These are phyloP conservation scores for Petrolisthes cinctipes DNA, from an alignment of 2,888 invertebrate species.

Conservation along the genomic window DNA sequence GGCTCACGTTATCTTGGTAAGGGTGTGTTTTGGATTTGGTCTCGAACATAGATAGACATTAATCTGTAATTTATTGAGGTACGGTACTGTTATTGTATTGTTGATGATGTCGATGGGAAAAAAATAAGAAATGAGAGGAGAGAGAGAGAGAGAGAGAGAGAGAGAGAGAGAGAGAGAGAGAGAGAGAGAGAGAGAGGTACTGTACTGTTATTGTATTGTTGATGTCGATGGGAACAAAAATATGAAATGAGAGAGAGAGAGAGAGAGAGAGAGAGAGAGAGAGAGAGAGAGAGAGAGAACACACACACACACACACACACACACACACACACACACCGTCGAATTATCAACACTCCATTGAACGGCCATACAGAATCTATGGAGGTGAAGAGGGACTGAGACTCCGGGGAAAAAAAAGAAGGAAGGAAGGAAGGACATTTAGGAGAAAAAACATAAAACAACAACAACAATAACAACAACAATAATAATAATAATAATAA, in stretches of 20 bases:
- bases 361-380: not conserved
- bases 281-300: not conserved
- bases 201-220: not conserved
- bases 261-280: not conserved
- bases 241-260: not conserved
- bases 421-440: not conserved
- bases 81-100: not conserved
- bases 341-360: no score
- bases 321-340: no score
- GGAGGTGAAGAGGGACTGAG: not conserved
- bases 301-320: no score
- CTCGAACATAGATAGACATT: no score
- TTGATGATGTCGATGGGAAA: not conserved
- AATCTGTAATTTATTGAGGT: no score
- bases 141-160: not conserved
- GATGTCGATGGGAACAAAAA: not conserved
- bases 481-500: no score
- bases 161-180: no score
- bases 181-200: no score
- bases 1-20: no score
- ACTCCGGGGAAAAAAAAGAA: not conserved
- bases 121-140: not conserved
- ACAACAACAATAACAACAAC: no score
- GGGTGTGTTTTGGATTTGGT: no score
- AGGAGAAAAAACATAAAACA: no score